Evolutionary conservation across 2,888 invertebrate genomes (phyloP).

Genomic region (Euproctis similis): DNA sequence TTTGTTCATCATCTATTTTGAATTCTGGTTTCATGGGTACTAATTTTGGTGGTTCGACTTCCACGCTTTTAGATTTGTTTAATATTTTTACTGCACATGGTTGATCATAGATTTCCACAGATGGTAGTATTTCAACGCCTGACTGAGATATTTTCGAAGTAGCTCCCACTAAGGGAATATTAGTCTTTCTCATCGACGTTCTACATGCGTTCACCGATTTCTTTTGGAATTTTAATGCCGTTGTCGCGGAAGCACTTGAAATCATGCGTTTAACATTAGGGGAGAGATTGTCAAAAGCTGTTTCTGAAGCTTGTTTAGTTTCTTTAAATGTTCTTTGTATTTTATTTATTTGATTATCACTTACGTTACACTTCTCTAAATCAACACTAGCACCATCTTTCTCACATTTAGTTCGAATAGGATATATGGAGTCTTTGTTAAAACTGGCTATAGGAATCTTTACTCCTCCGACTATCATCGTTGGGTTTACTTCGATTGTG

Average conservation of each 20-base stretch:
- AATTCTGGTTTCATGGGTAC: slow-evolving; percentile 47
- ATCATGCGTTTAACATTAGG: slow-evolving; percentile 79
- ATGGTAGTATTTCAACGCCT: slow-evolving; percentile 60
- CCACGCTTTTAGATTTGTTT: slow-evolving; percentile 33
- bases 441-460: slow-evolving; percentile 58
- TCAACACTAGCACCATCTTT: slow-evolving; percentile 49
- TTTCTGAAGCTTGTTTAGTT: slow-evolving; percentile 35
- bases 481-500: slow-evolving; percentile 36
- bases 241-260: slow-evolving; percentile 68
- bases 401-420: slow-evolving; percentile 63
- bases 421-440: slow-evolving; percentile 62
- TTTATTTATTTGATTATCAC: slow-evolving; percentile 43
- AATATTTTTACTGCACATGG: slow-evolving; percentile 41
- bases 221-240: slow-evolving; percentile 60
- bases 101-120: slow-evolving; percentile 67
- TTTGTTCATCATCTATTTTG: slow-evolving; percentile 48
- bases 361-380: slow-evolving; percentile 41
- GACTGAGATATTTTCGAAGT: slow-evolving; percentile 72
- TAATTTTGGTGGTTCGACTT: slow-evolving; percentile 28
- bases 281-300: slow-evolving; percentile 73
- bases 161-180: slow-evolving; percentile 67
- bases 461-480: slow-evolving; percentile 54
- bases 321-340: slow-evolving; percentile 56
- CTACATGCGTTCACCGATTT: slow-evolving; percentile 45
- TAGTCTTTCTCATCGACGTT: slow-evolving; percentile 56